A percentile compares a stretch with the other conserved stretches of the same genome.
Evolutionary conservation across 2,797 vertebrate genomes (phyloP).

Genomic region (Poeciliopsis turneri): DNA sequence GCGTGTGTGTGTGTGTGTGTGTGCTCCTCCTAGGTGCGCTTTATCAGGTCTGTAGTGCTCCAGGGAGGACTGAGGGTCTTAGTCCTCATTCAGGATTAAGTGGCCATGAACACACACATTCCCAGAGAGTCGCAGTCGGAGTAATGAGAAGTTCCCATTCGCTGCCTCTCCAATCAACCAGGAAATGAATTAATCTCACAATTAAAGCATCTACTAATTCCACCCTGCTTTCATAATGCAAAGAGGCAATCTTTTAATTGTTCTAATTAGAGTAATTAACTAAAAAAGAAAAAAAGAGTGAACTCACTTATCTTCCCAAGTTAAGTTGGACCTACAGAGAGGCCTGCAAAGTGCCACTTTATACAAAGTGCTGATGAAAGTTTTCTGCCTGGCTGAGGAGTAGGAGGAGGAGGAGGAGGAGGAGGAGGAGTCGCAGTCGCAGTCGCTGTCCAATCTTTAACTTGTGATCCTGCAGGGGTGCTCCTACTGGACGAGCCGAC

Average conservation of each 20-base stretch:
- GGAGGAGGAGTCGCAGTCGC: too few relatives aligned
- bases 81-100: slow-evolving; percentile 80
- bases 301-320: slow-evolving; percentile 72
- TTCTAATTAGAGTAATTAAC: slow-evolving; percentile 80
- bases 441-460: slow-evolving; percentile 56
- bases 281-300: slow-evolving; percentile 52
- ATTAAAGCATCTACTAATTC: slow-evolving; percentile 84
- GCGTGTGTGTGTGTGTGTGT: slow-evolving; percentile 34
- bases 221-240: slow-evolving; percentile 77
- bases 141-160: slow-evolving; percentile 80
- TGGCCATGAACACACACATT: slow-evolving; percentile 64
- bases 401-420: slow-evolving; percentile 40
- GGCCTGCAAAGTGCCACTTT: slow-evolving; percentile 60
- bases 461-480: slow-evolving; percentile 80
- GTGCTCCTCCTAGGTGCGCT: slow-evolving; percentile 69
- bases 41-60: slow-evolving; percentile 75
- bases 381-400: slow-evolving; percentile 51
- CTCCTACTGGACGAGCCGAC: slow-evolving; percentile 96
- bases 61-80: slow-evolving; percentile 68
- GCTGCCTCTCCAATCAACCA: slow-evolving; percentile 84
- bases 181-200: slow-evolving; percentile 86
- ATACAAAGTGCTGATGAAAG: slow-evolving; percentile 67
- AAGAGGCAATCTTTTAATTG: slow-evolving; percentile 84
- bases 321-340: slow-evolving; percentile 66
- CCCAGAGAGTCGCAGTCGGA: slow-evolving; percentile 56